Evolutionary conservation across 2,113 vertebrate species (phyloP).

Genomic region (Microtus pennsylvanicus): DNA sequence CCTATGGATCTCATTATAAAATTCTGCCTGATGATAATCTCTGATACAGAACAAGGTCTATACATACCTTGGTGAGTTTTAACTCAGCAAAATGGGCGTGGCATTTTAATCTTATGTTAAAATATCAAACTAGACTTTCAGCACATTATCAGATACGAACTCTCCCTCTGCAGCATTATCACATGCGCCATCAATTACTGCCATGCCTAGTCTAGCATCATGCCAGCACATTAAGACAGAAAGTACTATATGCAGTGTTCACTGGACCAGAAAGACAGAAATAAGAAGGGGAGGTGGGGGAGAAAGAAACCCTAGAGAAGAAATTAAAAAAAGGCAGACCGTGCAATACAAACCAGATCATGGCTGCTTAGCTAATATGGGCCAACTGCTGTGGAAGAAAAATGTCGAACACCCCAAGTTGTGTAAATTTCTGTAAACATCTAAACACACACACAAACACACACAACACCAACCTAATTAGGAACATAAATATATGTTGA

Average conservation of each 20-base stretch:
- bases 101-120: slow-evolving; percentile 70
- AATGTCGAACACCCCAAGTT: slow-evolving; percentile 99
- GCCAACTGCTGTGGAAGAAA: slow-evolving; percentile 99
- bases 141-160: slow-evolving; percentile 77
- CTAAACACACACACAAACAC: slow-evolving; percentile 94
- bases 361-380: slow-evolving; percentile 99
- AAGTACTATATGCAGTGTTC: slow-evolving; percentile 99
- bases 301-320: slow-evolving; percentile 91
- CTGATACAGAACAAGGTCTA: slow-evolving; percentile 44
- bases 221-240: slow-evolving; percentile 99
- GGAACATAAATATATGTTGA: slow-evolving; percentile 82
- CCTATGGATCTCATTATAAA: slow-evolving; percentile 52
- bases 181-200: slow-evolving; percentile 97
- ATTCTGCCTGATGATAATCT: slow-evolving; percentile 63
- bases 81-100: slow-evolving; percentile 71
- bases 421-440: slow-evolving; percentile 99
- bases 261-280: slow-evolving; percentile 96
- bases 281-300: slow-evolving; percentile 88
- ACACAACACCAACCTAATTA: slow-evolving; percentile 91
- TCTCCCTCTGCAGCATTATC: slow-evolving; percentile 99
- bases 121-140: slow-evolving; percentile 74
- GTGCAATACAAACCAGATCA: slow-evolving; percentile 99
- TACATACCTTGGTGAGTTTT: slow-evolving; percentile 52
- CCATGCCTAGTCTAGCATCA: slow-evolving; percentile 99
- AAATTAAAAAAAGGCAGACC: slow-evolving; percentile 97